These are phyloP conservation scores for Chalcosyrphus nemorum DNA, from an alignment of 2,888 invertebrate genomes.

Conservation along the genomic window DNA sequence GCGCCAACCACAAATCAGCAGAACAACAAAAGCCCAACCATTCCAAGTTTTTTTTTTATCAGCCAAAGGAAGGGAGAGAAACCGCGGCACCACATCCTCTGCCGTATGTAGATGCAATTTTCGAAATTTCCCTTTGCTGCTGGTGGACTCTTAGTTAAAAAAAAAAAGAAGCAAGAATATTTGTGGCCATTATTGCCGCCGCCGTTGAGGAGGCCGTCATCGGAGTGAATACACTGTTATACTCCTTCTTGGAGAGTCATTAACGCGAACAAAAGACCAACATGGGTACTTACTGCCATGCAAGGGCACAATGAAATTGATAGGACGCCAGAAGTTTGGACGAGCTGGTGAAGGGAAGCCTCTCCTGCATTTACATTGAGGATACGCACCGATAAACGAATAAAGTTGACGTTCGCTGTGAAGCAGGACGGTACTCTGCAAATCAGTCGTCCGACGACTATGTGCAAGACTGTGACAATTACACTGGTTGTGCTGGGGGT, in stretches of 20 bases:
- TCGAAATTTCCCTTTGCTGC: slow-evolving; percentile 28
- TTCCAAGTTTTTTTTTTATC: slow-evolving; percentile 1
- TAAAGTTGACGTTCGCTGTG: neutral
- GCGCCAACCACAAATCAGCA: slow-evolving; percentile 45
- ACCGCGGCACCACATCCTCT: slow-evolving; percentile 61
- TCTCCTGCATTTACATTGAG: slow-evolving; percentile 32
- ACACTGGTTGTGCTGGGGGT: slow-evolving; percentile 10
- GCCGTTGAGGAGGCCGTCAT: slow-evolving; percentile 21
- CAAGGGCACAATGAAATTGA: slow-evolving; percentile 50
- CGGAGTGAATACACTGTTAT: slow-evolving; percentile 24
- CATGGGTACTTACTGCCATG: slow-evolving; percentile 55
- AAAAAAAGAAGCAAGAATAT: slow-evolving; percentile 18
- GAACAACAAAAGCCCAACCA: slow-evolving; percentile 55
- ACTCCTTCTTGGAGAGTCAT: slow-evolving; percentile 66
- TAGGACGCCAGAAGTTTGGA: slow-evolving; percentile 36
- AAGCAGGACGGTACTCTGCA: slow-evolving; percentile 38
- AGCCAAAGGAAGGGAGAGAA: neutral
- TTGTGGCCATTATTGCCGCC: slow-evolving; percentile 50
- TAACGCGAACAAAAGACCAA: slow-evolving; percentile 70
- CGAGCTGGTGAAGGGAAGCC: neutral
- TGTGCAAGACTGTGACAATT: slow-evolving; percentile 68
- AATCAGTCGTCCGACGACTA: slow-evolving; percentile 62
- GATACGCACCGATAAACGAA: slow-evolving; percentile 66
- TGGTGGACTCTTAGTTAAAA: slow-evolving; percentile 3
- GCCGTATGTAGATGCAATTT: slow-evolving; percentile 51